Base-by-base conservation (phyloP, 2,888 invertebrate species). In the Agrotis exclamationis region DNA sequence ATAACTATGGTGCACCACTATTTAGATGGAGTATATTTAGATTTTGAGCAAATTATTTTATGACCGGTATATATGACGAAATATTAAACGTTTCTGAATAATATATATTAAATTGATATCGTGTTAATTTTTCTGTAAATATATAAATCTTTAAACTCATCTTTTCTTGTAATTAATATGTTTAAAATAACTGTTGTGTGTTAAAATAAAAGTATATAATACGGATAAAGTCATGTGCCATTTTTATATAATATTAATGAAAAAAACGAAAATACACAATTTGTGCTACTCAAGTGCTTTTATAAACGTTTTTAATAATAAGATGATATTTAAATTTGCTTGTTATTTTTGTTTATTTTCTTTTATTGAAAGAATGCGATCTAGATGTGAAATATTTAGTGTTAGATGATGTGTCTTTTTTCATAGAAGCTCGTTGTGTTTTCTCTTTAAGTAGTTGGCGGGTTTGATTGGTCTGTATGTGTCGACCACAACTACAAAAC, bases 291-390 rank as follows among this genome's bases (percentile, higher is more conserved):
- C 91, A 93, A 95, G 95, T 95, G 95, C 96, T 96, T 96, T 94
- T 94, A 93, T 92, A 91, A 91, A 92, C 90, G 91, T 93, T 93
- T 88, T 89, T 87, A 89, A 90, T 86, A 78, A 87, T 87, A 89
- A 87, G 89, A 88, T 87, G 94, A 96, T 95, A 95, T 92, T 95
- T 96, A 94, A 96, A 96, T 96, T 96, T 96, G 96, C 96, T 96
- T 96, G 95, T 92, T 93, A 87, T 87, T 88, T 87, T 86, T 88
- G 77, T 90, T 87, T 90, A 83, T 88, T 86, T 39, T 86, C 82
- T 86, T 88, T 86, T 89, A 86, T 87, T 78, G 84, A 86, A 88
- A 83, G 91, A 91, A 90, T 93, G 91, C 90, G 85, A 87, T 88
- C 51, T 87, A 87, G 84, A 86, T 89, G 87, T 90, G 87, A 86